A percentile compares a stretch with the other conserved stretches of the same genome.
These are phyloP conservation scores for Drepana arcuata DNA, from an alignment of 1,140 invertebrate species.

Conservation along the genomic window DNA sequence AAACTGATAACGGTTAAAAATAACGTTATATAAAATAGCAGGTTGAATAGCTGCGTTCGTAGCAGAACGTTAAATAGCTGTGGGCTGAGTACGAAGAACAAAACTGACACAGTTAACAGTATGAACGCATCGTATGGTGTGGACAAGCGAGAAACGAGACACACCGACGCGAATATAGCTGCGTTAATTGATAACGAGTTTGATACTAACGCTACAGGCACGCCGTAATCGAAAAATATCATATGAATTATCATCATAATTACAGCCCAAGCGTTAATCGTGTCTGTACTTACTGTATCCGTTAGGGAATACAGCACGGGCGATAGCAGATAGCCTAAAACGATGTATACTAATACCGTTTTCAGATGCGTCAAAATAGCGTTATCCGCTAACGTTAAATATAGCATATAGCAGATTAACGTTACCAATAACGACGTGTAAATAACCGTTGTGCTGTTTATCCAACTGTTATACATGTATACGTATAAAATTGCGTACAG, in stretches of 20 bases:
- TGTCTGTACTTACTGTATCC: conserved; percentile 96
- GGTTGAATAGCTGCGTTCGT: conserved; percentile 45
- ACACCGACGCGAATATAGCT: conserved; percentile 93
- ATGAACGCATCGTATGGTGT: conserved; percentile 91
- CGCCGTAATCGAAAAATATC: conserved; percentile 93
- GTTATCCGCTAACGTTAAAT: conserved; percentile 51
- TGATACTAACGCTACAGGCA: conserved; percentile 84
- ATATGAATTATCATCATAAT: conserved; percentile 92
- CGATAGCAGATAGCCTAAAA: conserved; percentile 89
- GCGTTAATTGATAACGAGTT: conserved; percentile 91
- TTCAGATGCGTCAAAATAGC: conserved; percentile 69
- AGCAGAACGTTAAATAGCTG: conserved; percentile 78
- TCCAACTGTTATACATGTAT: conserved; percentile 79
- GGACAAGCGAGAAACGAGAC: conserved; percentile 91
- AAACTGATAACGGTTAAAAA: conserved; percentile 69
- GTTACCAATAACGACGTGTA: conserved; percentile 71
- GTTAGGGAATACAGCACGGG: conserved; percentile 95
- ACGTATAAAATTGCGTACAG: conserved; percentile 84
- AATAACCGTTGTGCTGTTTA: conserved; percentile 76
- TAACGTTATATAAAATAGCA: conserved; percentile 33
- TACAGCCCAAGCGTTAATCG: conserved; percentile 93
- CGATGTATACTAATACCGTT: conserved; percentile 83
- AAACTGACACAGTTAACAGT: conserved; percentile 86
- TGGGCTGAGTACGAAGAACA: conserved; percentile 92
- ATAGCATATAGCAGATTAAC: conserved; percentile 73